Evolutionary conservation across 2,113 vertebrate genomes (phyloP).

Genomic region (Scytalopus superciliaris): DNA sequence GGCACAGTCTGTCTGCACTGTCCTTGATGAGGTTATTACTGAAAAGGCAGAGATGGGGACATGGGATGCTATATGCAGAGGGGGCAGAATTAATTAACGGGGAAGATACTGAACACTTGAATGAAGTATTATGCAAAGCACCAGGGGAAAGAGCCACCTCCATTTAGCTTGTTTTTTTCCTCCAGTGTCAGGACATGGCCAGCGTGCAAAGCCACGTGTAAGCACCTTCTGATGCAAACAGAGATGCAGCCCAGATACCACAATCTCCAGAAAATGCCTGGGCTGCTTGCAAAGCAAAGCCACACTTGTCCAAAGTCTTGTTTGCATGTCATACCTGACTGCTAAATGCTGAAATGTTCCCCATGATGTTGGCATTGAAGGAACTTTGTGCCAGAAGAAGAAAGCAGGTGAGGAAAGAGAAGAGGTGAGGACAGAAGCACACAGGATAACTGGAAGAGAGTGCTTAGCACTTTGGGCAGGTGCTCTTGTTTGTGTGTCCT

Average conservation of each 20-base stretch:
- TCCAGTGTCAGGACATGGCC: not conserved
- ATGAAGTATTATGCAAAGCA: not conserved
- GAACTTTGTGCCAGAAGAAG: not conserved
- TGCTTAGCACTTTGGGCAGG: not conserved
- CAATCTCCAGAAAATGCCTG: not conserved
- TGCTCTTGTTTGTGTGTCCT: not conserved
- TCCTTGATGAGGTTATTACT: not conserved
- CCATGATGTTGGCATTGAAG: not conserved
- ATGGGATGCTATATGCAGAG: not conserved
- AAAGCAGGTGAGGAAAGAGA: not conserved
- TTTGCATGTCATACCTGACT: not conserved
- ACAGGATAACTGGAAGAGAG: not conserved
- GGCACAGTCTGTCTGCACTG: slow-evolving; percentile 6
- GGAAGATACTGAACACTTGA: not conserved
- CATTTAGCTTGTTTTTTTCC: not conserved
- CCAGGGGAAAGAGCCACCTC: not conserved
- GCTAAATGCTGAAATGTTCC: not conserved
- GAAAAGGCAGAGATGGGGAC: not conserved
- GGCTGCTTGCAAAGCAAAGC: not conserved
- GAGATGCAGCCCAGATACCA: not conserved
- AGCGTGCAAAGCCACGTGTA: not conserved
- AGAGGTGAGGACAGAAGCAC: not conserved
- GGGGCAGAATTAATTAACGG: not conserved
- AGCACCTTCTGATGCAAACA: not conserved
- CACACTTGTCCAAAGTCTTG: not conserved